Evolutionary conservation across 35 echinoderm and acorn worm species (phyloP), one percentile per base, ranked within the genome.

Genomic region (Lytechinus pictus): DNA sequence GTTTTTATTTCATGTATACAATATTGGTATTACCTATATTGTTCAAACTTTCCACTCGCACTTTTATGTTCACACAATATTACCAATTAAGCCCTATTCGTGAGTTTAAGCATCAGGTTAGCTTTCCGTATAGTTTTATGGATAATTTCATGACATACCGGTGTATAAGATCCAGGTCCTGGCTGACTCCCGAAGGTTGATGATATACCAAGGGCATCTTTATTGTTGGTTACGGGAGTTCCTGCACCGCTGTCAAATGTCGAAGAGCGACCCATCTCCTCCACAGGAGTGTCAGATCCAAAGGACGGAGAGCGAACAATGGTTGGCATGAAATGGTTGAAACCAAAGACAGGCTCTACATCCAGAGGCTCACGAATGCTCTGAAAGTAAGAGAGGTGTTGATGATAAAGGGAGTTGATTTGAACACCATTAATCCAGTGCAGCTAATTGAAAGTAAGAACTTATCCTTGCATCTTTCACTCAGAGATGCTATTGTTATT

Each of bases 301-400:
- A 93, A 93, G 9, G 92, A 93, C n/a, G 92, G 92, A 33, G 92
- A 94, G 21, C 87, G 58, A 28, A 96, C 96, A 13, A 96, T 87
- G n/a, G 96, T 96, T 10, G 96, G 96, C 96, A 96, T 96, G 94
- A 29, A 91, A 54, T 88, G 87, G 56, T 95, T 92, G 57, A 96
- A 96, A 11, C 56, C 94, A 52, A 89, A 89, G 14, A 16, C 71
- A 4, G 55, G 57, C 57, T 95, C 96, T 0, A 86, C 94, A 10
- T 96, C 96, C 4, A 95, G 60, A 7, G 96, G 96, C 56, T 96
- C 96, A 8, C 87, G 86, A 7, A 96, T 95, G 44, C 60, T 95
- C 96, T 96, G 33, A 21, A 57, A 92, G 2, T 52, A 29, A 90
- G 52, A 19, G 52, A 8, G 52, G 13, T 27, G 71, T 19, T 9